Conservation (phyloP, 1,140 invertebrate genomes). For the Plodia interpunctella region DNA sequence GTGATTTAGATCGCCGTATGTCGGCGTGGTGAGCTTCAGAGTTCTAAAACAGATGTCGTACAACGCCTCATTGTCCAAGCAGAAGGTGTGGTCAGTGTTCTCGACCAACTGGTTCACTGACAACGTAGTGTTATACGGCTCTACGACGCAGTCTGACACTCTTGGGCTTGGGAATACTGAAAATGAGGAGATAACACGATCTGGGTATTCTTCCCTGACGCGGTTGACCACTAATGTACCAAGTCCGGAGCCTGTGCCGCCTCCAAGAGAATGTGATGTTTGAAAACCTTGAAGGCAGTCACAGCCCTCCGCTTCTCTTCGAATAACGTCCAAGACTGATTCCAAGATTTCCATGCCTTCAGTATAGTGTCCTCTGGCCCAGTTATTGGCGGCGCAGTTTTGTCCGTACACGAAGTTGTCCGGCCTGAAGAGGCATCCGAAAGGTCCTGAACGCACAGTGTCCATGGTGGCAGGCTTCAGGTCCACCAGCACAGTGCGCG, state of each 20-base stretch:
- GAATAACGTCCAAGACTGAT: constrained; percentile 89
- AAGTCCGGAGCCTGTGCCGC: constrained; percentile 93
- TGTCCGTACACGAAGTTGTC: constrained; percentile 93
- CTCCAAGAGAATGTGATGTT: constrained; percentile 89
- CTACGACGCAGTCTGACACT: constrained; percentile 93
- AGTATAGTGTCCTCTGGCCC: constrained; percentile 96
- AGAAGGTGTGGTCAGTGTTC: constrained; percentile 93
- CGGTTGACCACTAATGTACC: constrained; percentile 91
- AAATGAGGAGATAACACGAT: constrained; percentile 95
- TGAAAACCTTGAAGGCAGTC: constrained; percentile 95
- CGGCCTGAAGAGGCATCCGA: constrained; percentile 91
- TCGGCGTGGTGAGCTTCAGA: constrained; percentile 91
- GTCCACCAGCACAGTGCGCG: constrained; percentile 91
- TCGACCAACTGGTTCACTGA: constrained; percentile 93
- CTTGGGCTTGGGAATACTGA: constrained; percentile 95
- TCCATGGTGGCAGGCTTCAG: constrained; percentile 96
- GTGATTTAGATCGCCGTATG: constrained; percentile 92
- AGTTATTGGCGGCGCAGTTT: constrained; percentile 87
- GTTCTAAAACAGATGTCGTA: constrained; percentile 97
- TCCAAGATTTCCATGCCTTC: constrained; percentile 95
- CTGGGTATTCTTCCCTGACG: constrained; percentile 92
- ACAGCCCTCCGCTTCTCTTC: constrained; percentile 93
- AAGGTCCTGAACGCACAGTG: constrained; percentile 90
- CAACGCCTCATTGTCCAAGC: constrained; percentile 94
- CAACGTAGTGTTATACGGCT: constrained; percentile 94